Conservation (phyloP, 2,113 vertebrate genomes). For the Ochotona princeps region DNA sequence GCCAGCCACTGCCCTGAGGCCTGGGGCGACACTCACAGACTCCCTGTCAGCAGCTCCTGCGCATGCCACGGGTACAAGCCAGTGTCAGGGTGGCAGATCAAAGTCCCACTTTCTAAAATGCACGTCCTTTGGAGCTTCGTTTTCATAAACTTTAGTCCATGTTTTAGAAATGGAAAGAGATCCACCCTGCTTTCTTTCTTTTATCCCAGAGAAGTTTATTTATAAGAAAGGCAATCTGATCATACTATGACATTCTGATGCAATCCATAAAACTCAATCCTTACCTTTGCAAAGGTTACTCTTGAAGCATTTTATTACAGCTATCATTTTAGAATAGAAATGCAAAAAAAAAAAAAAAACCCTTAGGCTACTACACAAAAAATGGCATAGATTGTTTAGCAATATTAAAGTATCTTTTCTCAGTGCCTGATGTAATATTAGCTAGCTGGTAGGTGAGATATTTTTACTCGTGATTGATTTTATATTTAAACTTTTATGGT, state of each 20-base stretch:
- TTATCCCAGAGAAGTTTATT: slow-evolving; percentile 62
- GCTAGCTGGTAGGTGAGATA: not conserved
- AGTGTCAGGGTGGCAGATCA: slow-evolving; percentile 63
- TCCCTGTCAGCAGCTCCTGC: slow-evolving; percentile 60
- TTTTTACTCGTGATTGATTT: slow-evolving; percentile 49
- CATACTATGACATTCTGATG: slow-evolving; percentile 36
- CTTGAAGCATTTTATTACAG: not conserved
- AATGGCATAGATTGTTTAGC: not conserved
- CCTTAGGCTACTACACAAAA: slow-evolving; percentile 23
- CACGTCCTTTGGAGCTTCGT: slow-evolving; percentile 25
- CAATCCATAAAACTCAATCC: slow-evolving; percentile 12
- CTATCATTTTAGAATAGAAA: not conserved
- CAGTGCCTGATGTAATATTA: not conserved
- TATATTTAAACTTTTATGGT: slow-evolving; percentile 66
- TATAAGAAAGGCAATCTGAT: slow-evolving; percentile 28
- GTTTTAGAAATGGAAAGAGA: slow-evolving; percentile 40
- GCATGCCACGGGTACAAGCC: slow-evolving; percentile 37
- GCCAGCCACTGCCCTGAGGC: slow-evolving; percentile 78
- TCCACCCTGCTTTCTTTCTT: slow-evolving; percentile 40
- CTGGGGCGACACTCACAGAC: slow-evolving; percentile 70
- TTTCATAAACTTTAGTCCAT: slow-evolving; percentile 58
- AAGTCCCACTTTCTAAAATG: slow-evolving; percentile 54
- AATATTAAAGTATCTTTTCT: not conserved
- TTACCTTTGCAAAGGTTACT: not conserved
- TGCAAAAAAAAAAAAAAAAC: not conserved